Conservation (phyloP, 2,113 vertebrate genomes). For the Noctilio leporinus region DNA sequence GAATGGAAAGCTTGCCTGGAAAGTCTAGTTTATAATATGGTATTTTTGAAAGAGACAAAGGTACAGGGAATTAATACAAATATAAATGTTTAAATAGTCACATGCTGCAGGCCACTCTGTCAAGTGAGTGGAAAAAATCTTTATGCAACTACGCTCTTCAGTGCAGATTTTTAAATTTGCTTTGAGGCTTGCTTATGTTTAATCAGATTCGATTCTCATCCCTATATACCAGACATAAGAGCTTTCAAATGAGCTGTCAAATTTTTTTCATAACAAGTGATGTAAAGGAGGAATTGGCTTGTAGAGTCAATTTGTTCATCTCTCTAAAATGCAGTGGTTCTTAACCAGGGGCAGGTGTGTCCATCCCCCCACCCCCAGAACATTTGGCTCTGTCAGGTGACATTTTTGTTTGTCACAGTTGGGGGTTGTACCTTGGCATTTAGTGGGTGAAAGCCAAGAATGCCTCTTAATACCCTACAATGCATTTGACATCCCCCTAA, state of each 20-base stretch:
- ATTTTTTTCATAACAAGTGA: not conserved
- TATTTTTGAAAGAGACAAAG: conserved; percentile 22
- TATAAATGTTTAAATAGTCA: not conserved
- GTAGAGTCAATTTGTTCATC: not conserved
- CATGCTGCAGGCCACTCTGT: not conserved
- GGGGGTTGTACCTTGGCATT: not conserved
- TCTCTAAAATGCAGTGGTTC: not conserved
- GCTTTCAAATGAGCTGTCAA: not conserved
- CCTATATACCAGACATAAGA: not conserved
- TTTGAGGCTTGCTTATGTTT: conserved; percentile 12
- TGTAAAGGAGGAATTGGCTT: not conserved
- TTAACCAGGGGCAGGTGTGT: not conserved
- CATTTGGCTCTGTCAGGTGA: not conserved
- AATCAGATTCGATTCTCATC: not conserved
- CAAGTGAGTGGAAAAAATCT: not conserved
- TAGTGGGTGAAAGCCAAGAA: not conserved
- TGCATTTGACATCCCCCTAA: not conserved
- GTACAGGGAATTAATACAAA: not conserved
- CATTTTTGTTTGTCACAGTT: not conserved
- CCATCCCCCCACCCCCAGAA: too few relatives aligned
- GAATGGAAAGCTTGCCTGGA: not conserved
- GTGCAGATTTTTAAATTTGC: not conserved
- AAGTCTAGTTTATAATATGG: not conserved
- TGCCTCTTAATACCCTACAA: not conserved
- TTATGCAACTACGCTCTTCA: not conserved